Conservation (phyloP, 2,797 vertebrate species). For the Craterocephalus amniculus region DNA sequence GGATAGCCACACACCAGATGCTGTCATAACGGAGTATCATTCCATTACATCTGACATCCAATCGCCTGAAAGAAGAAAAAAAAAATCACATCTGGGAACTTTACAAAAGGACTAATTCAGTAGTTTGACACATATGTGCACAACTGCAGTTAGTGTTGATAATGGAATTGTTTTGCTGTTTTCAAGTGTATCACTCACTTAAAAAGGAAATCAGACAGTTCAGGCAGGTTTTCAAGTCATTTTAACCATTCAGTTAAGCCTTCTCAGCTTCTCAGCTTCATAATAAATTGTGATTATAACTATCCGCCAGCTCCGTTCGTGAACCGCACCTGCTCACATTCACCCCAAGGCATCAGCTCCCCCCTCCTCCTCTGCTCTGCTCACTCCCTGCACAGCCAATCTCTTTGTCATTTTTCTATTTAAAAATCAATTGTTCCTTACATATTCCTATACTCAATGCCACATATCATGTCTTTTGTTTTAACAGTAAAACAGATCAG, state of each 20-base stretch:
- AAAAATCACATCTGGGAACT: slow-evolving; percentile 49
- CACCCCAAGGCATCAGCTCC: slow-evolving; percentile 21
- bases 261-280: slow-evolving; percentile 29
- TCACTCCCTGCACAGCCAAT: slow-evolving; percentile 3
- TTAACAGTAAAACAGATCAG: slow-evolving; percentile 6
- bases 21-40: slow-evolving; percentile 50
- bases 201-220: slow-evolving; percentile 43
- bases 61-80: slow-evolving; percentile 42
- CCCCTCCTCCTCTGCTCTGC: slow-evolving; percentile 21
- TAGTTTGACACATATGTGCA: slow-evolving; percentile 50
- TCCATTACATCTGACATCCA: slow-evolving; percentile 61
- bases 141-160: slow-evolving; percentile 46
- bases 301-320: slow-evolving; percentile 26
- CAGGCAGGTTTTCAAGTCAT: slow-evolving; percentile 41
- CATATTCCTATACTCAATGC: slow-evolving; percentile 11
- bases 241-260: slow-evolving; percentile 56
- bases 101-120: slow-evolving; percentile 48
- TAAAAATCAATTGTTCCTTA: slow-evolving; percentile 17
- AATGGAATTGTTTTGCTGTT: slow-evolving; percentile 49
- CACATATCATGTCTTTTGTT: slow-evolving; percentile 11
- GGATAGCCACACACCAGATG: slow-evolving; percentile 65
- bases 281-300: slow-evolving; percentile 48
- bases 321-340: slow-evolving; percentile 29
- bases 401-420: slow-evolving; percentile 4
- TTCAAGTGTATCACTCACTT: slow-evolving; percentile 26